These are phyloP conservation scores for Deroplatys truncata DNA, from an alignment of 2,888 invertebrate genomes.

Conservation along the genomic window DNA sequence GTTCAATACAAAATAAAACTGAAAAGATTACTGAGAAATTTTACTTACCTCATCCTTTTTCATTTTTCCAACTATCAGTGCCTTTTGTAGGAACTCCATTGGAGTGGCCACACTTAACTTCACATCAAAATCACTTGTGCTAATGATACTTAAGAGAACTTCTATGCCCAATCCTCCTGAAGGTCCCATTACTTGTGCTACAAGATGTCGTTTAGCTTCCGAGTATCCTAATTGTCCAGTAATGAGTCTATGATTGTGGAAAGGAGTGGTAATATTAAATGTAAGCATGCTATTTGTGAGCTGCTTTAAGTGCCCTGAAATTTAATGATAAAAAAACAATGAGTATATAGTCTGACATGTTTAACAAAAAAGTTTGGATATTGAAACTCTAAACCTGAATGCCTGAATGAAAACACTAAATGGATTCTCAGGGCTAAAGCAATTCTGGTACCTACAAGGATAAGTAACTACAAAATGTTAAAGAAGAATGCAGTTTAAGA, in stretches of 20 bases:
- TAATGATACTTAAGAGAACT: slow-evolving; percentile 55
- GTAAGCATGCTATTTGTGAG: slow-evolving; percentile 71
- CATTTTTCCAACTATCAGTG: slow-evolving; percentile 64
- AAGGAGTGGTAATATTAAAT: slow-evolving; percentile 71
- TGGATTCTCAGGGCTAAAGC: no score
- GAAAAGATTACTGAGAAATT: not conserved
- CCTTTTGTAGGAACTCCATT: slow-evolving; percentile 62
- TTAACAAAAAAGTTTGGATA: not conserved
- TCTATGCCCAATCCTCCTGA: slow-evolving; percentile 67
- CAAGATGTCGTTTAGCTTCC: slow-evolving; percentile 64
- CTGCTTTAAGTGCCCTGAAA: slow-evolving; percentile 61
- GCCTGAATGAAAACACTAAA: no score
- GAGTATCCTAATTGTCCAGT: slow-evolving; percentile 68
- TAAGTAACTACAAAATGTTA: no score
- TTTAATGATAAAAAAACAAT: not conserved
- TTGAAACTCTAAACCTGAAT: not conserved
- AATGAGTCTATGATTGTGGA: slow-evolving; percentile 61
- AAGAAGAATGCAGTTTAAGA: no score
- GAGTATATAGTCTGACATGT: not conserved
- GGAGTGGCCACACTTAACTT: slow-evolving; percentile 71
- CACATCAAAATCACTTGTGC: slow-evolving; percentile 63
- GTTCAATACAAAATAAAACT: no score
- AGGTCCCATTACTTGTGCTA: slow-evolving; percentile 68
- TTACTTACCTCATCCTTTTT: slow-evolving; percentile 57
- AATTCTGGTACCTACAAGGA: no score